Conservation (phyloP, 1,140 invertebrate species). For the Varroa destructor region DNA sequence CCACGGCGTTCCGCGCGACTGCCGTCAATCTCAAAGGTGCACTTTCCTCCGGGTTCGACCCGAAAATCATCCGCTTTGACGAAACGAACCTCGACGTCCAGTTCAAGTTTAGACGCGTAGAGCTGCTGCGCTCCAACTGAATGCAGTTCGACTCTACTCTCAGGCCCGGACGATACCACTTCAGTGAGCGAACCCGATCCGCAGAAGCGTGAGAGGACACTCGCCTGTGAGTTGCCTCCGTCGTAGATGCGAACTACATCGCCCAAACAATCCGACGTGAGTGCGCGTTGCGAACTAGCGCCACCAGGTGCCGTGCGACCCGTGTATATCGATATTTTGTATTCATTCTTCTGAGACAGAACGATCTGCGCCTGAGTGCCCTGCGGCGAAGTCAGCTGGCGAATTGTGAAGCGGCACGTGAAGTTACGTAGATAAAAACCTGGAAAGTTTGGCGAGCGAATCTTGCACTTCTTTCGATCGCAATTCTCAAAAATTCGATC, state of each 20-base stretch:
- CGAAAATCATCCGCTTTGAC: slow-evolving; percentile 42
- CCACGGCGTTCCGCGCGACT: slow-evolving; percentile 54
- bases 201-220: slow-evolving; percentile 73
- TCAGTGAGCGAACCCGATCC: slow-evolving; percentile 67
- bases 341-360: slow-evolving; percentile 35
- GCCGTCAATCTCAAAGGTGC: slow-evolving; percentile 70
- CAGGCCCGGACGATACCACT: slow-evolving; percentile 62
- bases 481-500: slow-evolving; percentile 34
- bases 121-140: slow-evolving; percentile 78
- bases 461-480: slow-evolving; percentile 32
- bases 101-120: slow-evolving; percentile 53
- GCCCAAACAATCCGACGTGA: slow-evolving; percentile 62
- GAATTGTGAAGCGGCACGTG: slow-evolving; percentile 34
- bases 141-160: slow-evolving; percentile 71
- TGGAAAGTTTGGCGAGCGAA: slow-evolving; percentile 35
- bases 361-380: slow-evolving; percentile 34
- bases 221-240: slow-evolving; percentile 71
- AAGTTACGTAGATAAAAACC: slow-evolving; percentile 35
- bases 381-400: slow-evolving; percentile 33
- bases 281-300: slow-evolving; percentile 43
- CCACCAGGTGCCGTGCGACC: slow-evolving; percentile 32
- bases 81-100: slow-evolving; percentile 74
- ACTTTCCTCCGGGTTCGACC: slow-evolving; percentile 55
- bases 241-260: slow-evolving; percentile 75
- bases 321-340: slow-evolving; percentile 36